Evolutionary conservation across 2,797 vertebrate species (phyloP).

Genomic region (Stomatorhinus walkeri): DNA sequence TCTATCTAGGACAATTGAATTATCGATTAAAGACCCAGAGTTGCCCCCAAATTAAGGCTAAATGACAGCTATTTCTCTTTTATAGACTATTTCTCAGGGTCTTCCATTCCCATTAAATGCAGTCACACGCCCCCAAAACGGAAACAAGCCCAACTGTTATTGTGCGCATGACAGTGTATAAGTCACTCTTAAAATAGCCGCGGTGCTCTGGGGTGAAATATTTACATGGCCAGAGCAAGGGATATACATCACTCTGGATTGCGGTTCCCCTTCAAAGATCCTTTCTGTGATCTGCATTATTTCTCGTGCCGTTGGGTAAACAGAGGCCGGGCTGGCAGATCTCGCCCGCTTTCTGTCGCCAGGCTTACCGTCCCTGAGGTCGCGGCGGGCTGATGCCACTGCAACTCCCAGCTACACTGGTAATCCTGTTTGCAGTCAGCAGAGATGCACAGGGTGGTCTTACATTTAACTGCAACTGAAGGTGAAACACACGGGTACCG

Average conservation of each 20-base stretch:
- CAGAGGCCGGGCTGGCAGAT: constrained; percentile 59
- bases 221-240: constrained; percentile 56
- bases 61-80: neutral
- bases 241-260: constrained; percentile 59
- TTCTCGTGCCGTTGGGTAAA: constrained; percentile 75
- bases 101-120: neutral
- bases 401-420: neutral
- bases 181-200: constrained; percentile 55
- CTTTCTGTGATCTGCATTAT: constrained; percentile 73
- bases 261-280: constrained; percentile 64
- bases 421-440: neutral
- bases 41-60: neutral
- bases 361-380: constrained; percentile 52
- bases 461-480: neutral
- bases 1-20: neutral
- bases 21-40: neutral
- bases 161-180: constrained; percentile 53
- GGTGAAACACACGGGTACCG: neutral
- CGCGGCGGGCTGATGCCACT: neutral
- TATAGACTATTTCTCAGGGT: constrained; percentile 4
- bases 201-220: constrained; percentile 58
- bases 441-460: neutral
- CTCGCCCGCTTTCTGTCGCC: constrained; percentile 70
- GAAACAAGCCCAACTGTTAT: constrained; percentile 52
- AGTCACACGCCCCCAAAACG: constrained; percentile 1